Evolutionary conservation across 2,888 invertebrate species (phyloP).

Genomic region (Podotricha telesiphe): DNA sequence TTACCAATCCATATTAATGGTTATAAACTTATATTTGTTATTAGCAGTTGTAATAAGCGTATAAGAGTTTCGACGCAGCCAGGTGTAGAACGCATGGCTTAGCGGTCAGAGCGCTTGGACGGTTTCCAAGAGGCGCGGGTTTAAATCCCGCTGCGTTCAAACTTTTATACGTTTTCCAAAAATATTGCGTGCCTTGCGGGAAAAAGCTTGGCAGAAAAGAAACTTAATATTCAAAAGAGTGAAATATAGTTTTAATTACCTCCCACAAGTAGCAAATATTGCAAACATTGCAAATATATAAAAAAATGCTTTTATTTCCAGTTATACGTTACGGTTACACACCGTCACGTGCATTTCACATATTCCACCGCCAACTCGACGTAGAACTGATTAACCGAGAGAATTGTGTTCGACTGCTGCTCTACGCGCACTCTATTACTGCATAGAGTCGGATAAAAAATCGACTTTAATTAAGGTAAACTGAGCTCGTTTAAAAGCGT

Average conservation of each 20-base stretch:
- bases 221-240: not conserved
- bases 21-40: too few species aligned
- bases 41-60: too few species aligned
- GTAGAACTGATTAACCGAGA: constrained; percentile 41
- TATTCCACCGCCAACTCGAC: constrained; percentile 28
- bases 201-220: not conserved
- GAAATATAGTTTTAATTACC: not conserved
- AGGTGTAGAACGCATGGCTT: too few species aligned
- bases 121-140: too few species aligned
- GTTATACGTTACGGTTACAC: constrained; percentile 10
- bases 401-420: constrained; percentile 24
- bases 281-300: not conserved
- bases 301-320: constrained; percentile 11
- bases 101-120: too few species aligned
- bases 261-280: not conserved
- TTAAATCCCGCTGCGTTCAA: too few species aligned
- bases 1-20: too few species aligned
- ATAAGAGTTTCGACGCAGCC: too few species aligned
- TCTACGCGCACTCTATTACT: constrained; percentile 25
- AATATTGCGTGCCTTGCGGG: too few species aligned
- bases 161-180: too few species aligned
- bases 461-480: constrained; percentile 25
- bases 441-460: constrained; percentile 21
- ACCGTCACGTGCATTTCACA: constrained; percentile 22
- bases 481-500: constrained; percentile 7